These are phyloP conservation scores for Poeciliopsis paucimaculata DNA, from an alignment of 2,797 vertebrate species.

Conservation along the genomic window DNA sequence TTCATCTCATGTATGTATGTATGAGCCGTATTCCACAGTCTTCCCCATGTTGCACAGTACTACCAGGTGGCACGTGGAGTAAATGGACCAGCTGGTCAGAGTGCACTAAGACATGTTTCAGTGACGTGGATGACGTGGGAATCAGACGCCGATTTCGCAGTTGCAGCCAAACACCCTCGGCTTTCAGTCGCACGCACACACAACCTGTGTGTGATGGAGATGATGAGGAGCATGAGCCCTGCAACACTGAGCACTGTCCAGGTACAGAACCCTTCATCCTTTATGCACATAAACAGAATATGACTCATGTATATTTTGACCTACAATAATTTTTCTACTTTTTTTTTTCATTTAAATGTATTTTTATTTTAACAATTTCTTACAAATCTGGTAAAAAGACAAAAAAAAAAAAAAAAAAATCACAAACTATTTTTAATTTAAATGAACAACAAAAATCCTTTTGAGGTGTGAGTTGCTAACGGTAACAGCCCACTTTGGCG, in stretches of 20 bases:
- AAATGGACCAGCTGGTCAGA: slow-evolving; percentile 87
- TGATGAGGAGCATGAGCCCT: slow-evolving; percentile 82
- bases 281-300: not conserved
- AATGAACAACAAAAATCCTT: not conserved
- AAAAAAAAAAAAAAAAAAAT: not conserved
- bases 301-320: no score
- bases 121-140: slow-evolving; percentile 79
- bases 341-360: not conserved
- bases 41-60: slow-evolving; percentile 37
- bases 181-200: not conserved
- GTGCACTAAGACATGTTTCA: slow-evolving; percentile 88
- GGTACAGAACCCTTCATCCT: slow-evolving; percentile 61
- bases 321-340: not conserved
- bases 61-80: slow-evolving; percentile 75
- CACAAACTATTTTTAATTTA: no score
- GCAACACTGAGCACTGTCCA: slow-evolving; percentile 83
- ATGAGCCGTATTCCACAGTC: not conserved
- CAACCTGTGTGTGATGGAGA: slow-evolving; percentile 75
- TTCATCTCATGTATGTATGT: not conserved
- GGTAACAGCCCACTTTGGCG: not conserved
- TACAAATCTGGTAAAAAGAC: not conserved
- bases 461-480: not conserved
- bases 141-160: slow-evolving; percentile 79
- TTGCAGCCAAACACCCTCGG: slow-evolving; percentile 67
- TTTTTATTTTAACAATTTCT: not conserved